These are phyloP conservation scores for Neria commutata DNA, from an alignment of 2,888 invertebrate species.

Conservation along the genomic window DNA sequence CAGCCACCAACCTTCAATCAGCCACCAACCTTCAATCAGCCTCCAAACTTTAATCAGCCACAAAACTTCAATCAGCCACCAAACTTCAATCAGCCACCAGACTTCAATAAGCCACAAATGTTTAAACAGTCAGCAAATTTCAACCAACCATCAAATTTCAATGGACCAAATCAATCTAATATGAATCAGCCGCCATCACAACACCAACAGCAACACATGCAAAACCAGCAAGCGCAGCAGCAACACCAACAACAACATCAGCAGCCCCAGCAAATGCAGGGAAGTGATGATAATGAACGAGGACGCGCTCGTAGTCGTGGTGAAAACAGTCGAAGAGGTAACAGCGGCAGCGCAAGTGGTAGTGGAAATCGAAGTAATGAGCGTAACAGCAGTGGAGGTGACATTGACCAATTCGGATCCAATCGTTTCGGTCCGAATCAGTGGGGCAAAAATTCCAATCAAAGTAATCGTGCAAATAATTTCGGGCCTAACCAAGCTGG, in stretches of 20 bases:
- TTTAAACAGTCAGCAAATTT: conserved; percentile 13
- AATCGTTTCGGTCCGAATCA: neutral
- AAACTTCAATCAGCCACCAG: conserved; percentile 25
- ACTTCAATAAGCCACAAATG: conserved; percentile 16
- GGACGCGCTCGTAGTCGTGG: conserved; percentile 12
- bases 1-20: conserved; percentile 24
- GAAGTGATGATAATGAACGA: neutral
- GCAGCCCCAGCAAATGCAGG: neutral
- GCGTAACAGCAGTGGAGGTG: neutral
- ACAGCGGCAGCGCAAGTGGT: neutral
- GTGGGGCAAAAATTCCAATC: neutral
- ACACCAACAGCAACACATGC: conserved; percentile 12
- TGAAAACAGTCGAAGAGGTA: too few species aligned
- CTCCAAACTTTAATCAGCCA: conserved; percentile 16
- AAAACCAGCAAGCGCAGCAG: conserved; percentile 3
- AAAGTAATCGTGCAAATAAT: neutral
- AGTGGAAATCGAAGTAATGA: neutral
- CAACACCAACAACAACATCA: conserved; percentile 11
- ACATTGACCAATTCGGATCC: neutral
- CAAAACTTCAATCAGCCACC: conserved; percentile 34
- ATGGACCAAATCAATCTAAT: conserved; percentile 28
- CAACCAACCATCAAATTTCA: conserved; percentile 23
- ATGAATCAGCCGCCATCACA: neutral
- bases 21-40: conserved; percentile 14
- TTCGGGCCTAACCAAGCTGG: too few species aligned